phyloP scores from a whole-genome alignment of 2,797 vertebrate genomes.

The Tiaroga cobitis region DNA sequence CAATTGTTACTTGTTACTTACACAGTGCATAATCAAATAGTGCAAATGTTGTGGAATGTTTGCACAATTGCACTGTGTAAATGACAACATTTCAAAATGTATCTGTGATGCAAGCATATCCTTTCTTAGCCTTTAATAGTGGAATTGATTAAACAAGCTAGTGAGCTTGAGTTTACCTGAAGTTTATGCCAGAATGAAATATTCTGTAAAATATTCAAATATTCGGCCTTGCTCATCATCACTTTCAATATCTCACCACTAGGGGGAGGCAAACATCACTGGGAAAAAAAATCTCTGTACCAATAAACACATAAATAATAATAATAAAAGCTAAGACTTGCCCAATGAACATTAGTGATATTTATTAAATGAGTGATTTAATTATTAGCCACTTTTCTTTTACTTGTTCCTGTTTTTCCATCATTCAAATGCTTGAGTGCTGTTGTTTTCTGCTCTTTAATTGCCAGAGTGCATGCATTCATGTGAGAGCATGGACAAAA shows the following conservation, averaged over 20 bases:
- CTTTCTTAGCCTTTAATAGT: not conserved
- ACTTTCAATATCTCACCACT: slow-evolving; percentile 55
- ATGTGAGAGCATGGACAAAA: not conserved
- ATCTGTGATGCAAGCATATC: not conserved
- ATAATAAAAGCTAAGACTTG: not conserved
- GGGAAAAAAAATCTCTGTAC: not conserved
- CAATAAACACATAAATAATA: not conserved
- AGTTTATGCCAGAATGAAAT: not conserved
- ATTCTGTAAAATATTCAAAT: not conserved
- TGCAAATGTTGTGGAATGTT: not conserved
- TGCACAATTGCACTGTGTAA: not conserved
- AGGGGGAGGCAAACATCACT: slow-evolving; percentile 67
- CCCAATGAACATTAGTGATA: not conserved
- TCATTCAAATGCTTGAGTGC: not conserved
- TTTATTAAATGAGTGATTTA: not conserved
- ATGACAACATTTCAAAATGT: rapidly evolving
- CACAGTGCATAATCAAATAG: too few species aligned
- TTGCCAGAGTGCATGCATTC: not conserved
- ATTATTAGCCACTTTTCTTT: not conserved
- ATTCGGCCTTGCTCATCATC: not conserved
- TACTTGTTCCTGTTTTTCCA: not conserved
- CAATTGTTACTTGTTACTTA: too few species aligned
- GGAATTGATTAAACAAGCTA: not conserved
- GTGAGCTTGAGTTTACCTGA: not conserved
- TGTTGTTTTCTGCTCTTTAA: not conserved